Base-by-base conservation (phyloP, 2,113 vertebrate species). In the Phrynocephalus versicolor region DNA sequence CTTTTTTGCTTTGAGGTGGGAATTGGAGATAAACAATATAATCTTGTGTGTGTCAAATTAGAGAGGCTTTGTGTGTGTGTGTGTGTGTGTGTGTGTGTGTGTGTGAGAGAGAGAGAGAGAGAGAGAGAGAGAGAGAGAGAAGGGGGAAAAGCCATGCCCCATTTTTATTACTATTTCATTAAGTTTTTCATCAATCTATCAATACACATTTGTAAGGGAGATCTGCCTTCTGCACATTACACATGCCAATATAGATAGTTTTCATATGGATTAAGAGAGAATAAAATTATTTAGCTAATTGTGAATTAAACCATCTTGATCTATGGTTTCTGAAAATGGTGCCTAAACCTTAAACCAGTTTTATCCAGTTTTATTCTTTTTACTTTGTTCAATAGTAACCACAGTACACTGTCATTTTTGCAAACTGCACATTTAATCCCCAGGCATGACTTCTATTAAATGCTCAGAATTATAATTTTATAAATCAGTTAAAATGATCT, bases 381-480 rank as follows among this genome's bases (percentile, higher is more conserved):
- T 87, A 87, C 69, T 15, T 57, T 85, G 6, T 85, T 91, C 16
- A 75, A 8, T 80, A 82, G 39, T 82, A 88, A 77, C 35, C 51
- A 86, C 80, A 45, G 77, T 77, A 64, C 55, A 65, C 74, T 87
- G 33, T 84, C 58, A 78, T 80, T 92, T n/a, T 90, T 89, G 60
- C 45, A 79, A 60, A 89, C 79, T 91, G 37, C 75, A 89, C 84
- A 69, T 6, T 33, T 81, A 87, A 65, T 57, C 67, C 58, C 58
- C 83, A 92, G 89, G 51, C 73, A 37, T 86, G 45, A 88, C 84
- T 85, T 79, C 76, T 91, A 91, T 93, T 92, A 86, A 92, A 92
- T 92, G 91, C 91, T 91, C 76, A 93, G 86, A 92, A 90, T 60
- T 60, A 87, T 92, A 78, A 94, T 92, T 94, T 90, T 92, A 90